phyloP scores from a whole-genome alignment of 2,113 vertebrate genomes.

The Saccopteryx leptura region DNA sequence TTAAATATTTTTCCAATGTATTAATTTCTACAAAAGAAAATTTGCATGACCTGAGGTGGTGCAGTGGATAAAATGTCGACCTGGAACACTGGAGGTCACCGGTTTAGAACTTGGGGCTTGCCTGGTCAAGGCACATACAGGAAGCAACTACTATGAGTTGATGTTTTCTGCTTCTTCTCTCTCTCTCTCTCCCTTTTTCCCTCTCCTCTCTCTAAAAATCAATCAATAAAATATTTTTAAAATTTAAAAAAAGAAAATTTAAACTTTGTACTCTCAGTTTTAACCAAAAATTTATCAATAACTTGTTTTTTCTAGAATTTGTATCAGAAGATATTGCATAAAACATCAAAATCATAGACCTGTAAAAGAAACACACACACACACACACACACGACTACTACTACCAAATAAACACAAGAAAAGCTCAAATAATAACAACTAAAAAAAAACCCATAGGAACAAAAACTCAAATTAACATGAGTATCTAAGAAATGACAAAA shows the following conservation, averaged over 20 bases:
- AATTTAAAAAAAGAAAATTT: background rate
- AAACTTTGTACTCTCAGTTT: background rate
- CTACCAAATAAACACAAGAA: constrained; percentile 25
- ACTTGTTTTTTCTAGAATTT: background rate
- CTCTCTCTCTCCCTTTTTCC: no score
- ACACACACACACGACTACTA: background rate
- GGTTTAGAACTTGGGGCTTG: no score
- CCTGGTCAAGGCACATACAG: no score
- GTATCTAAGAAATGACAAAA: background rate
- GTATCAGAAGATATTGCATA: background rate
- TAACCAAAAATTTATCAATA: background rate
- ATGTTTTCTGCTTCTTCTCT: no score
- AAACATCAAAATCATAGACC: background rate
- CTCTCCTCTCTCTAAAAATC: no score
- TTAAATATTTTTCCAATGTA: background rate
- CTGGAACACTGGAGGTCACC: no score
- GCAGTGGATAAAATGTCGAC: no score
- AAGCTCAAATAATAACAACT: background rate
- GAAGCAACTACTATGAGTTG: no score
- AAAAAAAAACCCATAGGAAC: background rate
- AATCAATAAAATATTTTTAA: no score
- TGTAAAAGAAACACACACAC: background rate
- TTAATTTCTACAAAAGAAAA: background rate
- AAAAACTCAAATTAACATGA: background rate
- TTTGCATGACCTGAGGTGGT: no score